Percentiles rank a stretch among this genome's conserved stretches.
phyloP scores from a whole-genome alignment of 2,113 vertebrate genomes.

The Cavia aperea region DNA sequence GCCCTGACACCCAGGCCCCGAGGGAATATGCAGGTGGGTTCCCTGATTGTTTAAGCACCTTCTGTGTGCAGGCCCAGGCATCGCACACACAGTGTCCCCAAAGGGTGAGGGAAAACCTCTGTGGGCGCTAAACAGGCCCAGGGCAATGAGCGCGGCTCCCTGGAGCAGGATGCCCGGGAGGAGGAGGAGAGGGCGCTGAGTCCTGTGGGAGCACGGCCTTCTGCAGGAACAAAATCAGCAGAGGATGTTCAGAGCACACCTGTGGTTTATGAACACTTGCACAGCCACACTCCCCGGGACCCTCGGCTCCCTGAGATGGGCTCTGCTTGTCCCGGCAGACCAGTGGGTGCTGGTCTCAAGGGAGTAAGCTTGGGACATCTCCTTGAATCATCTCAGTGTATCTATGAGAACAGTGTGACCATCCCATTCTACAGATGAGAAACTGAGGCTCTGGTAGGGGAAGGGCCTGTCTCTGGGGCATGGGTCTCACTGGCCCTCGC shows the following conservation, averaged over 20 bases:
- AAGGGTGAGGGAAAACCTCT: no score
- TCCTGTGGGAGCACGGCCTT: fast-evolving
- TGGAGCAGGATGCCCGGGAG: fast-evolving
- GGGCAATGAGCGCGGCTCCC: neutral
- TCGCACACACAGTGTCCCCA: fast-evolving
- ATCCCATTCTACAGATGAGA: neutral
- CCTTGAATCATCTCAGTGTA: neutral
- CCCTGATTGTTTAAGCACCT: neutral
- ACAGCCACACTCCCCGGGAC: neutral
- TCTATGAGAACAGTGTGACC: fast-evolving
- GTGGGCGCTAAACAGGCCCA: fast-evolving
- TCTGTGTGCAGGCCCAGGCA: fast-evolving
- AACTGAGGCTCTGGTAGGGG: neutral
- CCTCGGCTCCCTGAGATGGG: neutral
- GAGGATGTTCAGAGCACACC: fast-evolving
- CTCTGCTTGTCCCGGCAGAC: neutral
- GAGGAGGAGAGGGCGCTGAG: neutral
- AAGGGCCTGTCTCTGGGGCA: fast-evolving
- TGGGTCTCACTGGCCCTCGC: neutral
- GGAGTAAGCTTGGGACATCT: neutral
- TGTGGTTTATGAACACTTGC: neutral
- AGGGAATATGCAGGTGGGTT: fast-evolving
- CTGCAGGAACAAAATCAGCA: neutral
- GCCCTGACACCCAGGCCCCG: neutral
- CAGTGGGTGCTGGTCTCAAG: neutral